These are phyloP conservation scores for Thripadectes ignobilis DNA, from an alignment of 2,797 vertebrate species.

Conservation along the genomic window DNA sequence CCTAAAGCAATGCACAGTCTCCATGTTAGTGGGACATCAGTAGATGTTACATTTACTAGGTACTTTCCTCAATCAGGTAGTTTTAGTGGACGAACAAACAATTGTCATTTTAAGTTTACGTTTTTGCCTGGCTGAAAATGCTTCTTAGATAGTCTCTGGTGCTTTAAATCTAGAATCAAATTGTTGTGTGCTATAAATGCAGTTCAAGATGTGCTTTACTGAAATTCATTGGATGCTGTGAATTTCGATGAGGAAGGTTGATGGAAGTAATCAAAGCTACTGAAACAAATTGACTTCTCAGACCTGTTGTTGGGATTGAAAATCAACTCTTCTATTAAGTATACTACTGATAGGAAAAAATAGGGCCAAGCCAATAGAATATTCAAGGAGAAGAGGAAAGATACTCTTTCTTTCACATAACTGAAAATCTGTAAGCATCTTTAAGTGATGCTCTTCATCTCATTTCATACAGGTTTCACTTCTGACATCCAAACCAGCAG, in stretches of 20 bases:
- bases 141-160: background rate
- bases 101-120: background rate
- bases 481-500: background rate
- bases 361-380: background rate
- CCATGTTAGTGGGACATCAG: background rate
- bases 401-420: background rate
- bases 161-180: background rate
- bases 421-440: background rate
- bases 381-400: background rate
- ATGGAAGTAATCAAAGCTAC: slow-evolving; percentile 14
- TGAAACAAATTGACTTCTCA: slow-evolving; percentile 19
- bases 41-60: background rate
- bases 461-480: slow-evolving; percentile 2
- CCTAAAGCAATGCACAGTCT: background rate
- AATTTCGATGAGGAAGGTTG: background rate
- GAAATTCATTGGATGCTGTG: background rate
- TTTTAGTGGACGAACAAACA: background rate
- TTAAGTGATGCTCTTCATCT: background rate
- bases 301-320: background rate
- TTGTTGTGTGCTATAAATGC: background rate
- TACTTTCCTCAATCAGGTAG: background rate
- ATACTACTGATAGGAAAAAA: background rate
- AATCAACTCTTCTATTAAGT: background rate
- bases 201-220: background rate
- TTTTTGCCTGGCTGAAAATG: background rate